Evolutionary conservation across 2,888 invertebrate genomes (phyloP), one percentile per base, ranked within the genome.

Genomic region (Calameuta pallipes): DNA sequence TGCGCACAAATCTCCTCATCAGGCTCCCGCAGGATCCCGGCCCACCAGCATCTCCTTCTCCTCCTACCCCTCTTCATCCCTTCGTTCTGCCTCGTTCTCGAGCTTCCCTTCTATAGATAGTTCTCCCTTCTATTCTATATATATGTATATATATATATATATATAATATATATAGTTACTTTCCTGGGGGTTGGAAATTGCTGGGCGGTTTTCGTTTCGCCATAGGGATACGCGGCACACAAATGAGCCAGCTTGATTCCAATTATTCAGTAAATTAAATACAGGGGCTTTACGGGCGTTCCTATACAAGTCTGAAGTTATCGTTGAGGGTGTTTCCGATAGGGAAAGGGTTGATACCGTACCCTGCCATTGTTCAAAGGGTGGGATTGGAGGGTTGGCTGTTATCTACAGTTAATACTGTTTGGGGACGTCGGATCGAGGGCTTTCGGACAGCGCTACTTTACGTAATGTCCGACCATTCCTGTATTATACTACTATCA

Each of bases 221-320:
- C 69, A 69, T 70, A 69, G 79, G 77, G 74, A 82, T 74, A 82
- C 76, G 79, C 79, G 81, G 84, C 85, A 85, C 89, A 86, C 90
- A 90, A 91, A 91, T 90, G 91, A 91, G 90, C 84, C 89, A 86
- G 90, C 90, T 91, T 91, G 89, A 89, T 91, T 90, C 89, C 90
- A 91, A 91, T 91, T 91, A 91, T 91, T 91, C 91, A 89, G 90
- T 91, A 90, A 91, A 91, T 91, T 91, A 91, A 91, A 91, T 90
- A 89, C 91, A 86, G 85, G 84, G 85, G 76, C 85, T 89, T 90
- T 87, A 88, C 87, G 85, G 86, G 85, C 88, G 82, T 82, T 82
- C 81, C 41, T 75, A 70, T 74, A 71, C 11, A 76, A 37, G 35
- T 79, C 81, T 84, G 69, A 76, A 83, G 89, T 89, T 90, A 89